phyloP scores from a whole-genome alignment of 53 echinoderm and acorn worm species.

The Holothuria scabra region DNA sequence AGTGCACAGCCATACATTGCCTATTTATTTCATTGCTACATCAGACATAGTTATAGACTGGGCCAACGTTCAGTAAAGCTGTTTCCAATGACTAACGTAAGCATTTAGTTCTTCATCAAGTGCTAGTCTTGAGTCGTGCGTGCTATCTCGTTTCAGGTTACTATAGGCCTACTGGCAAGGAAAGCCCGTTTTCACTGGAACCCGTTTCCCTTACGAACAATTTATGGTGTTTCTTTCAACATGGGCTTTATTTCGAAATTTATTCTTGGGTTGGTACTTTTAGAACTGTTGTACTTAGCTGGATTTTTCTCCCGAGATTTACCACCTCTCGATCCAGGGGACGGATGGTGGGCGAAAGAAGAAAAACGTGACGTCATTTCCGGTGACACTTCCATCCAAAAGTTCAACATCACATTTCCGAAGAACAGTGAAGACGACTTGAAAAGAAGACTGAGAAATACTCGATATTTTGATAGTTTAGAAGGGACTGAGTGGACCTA shows the following conservation, averaged over 20 bases:
- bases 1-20: too few relatives aligned
- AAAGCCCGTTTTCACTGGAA: neutral
- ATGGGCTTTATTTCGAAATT: slow-evolving; percentile 17
- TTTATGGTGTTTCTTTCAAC: neutral
- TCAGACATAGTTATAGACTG: too few relatives aligned
- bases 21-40: too few relatives aligned
- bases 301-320: slow-evolving; percentile 59
- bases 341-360: slow-evolving; percentile 90
- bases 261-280: neutral
- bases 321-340: slow-evolving; percentile 66
- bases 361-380: slow-evolving; percentile 48
- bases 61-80: too few relatives aligned
- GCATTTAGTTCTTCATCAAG: too few relatives aligned
- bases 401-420: slow-evolving; percentile 61
- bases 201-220: too few relatives aligned
- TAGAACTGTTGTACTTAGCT: slow-evolving; percentile 26
- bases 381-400: slow-evolving; percentile 65
- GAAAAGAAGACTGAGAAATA: slow-evolving; percentile 45
- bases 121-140: too few relatives aligned
- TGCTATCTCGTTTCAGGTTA: too few relatives aligned
- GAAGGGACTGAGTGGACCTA: slow-evolving; percentile 75
- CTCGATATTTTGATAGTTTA: slow-evolving; percentile 71
- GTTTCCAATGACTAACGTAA: too few relatives aligned
- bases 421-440: slow-evolving; percentile 61
- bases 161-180: neutral